Evolutionary conservation across 2,888 invertebrate genomes (phyloP), one percentile per base, ranked within the genome.

Genomic region (Lepidocyrtinus sp.): DNA sequence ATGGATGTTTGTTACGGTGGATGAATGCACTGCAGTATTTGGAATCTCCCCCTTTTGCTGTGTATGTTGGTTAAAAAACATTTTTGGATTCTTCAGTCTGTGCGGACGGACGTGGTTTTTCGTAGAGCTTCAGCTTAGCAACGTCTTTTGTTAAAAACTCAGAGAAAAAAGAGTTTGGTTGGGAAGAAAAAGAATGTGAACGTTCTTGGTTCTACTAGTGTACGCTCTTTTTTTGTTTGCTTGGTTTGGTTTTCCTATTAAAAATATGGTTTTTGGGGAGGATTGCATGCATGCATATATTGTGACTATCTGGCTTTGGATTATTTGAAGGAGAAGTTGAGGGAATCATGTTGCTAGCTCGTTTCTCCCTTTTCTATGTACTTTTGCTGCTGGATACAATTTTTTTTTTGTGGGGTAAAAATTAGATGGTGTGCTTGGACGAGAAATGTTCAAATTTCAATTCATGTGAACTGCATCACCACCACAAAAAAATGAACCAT

Each of bases 31-130:
- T 50, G 50, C 50, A 50, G 50, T 50, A 50, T 50, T 50, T 50
- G 63, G 72, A 45, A 72, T 72, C 72, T 72, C 72, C 72, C 72
- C 72, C 62, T n/a, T n/a, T n/a, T n/a, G n/a, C n/a, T n/a, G n/a
- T n/a, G n/a, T 17, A 50, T 50, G 50, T 50, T 50, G n/a, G 17
- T n/a, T 50, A 50, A 50, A 50, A 50, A 50, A 50, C 50, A n/a
- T n/a, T n/a, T n/a, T 50, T 50, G 50, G 50, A 50, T 50, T 50
- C 50, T 50, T 50, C 50, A n/a, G n/a, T n/a, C n/a, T 17, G 50
- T 15, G 17, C 50, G 50, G 50, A 50, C 17, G 50, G 50, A 50
- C 27, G 62, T 17, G 21, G 21, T 21, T 36, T n/a, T 72, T 24
- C 36, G 15, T 55, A 55, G 17, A 68, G 46, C 45, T 19, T 50